A percentile compares a stretch with the other conserved stretches of the same genome.
Evolutionary conservation across 2,113 vertebrate genomes (phyloP).

Genomic region (Melierax canorus): DNA sequence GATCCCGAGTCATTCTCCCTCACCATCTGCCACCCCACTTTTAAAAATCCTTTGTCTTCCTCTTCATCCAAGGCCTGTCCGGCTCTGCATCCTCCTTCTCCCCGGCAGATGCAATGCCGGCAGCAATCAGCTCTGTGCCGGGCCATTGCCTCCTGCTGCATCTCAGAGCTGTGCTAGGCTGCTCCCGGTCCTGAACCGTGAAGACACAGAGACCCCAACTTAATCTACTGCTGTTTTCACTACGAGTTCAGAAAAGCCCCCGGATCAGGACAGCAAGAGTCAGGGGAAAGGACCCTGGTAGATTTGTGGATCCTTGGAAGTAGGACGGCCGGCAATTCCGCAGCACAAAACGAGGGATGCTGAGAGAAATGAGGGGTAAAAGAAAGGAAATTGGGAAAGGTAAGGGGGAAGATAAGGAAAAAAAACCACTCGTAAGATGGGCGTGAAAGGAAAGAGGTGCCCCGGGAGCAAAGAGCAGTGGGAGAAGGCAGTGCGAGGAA

Average conservation of each 20-base stretch:
- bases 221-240: neutral
- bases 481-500: neutral
- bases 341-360: neutral
- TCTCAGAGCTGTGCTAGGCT: neutral
- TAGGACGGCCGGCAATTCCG: neutral
- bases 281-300: neutral
- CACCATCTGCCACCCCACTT: neutral
- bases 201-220: neutral
- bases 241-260: neutral
- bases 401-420: neutral
- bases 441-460: neutral
- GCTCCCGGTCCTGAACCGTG: neutral
- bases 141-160: constrained; percentile 12
- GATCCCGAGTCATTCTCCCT: neutral
- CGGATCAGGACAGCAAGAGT: neutral
- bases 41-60: neutral
- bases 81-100: neutral
- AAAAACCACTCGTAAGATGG: neutral
- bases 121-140: neutral
- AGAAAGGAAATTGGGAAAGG: neutral
- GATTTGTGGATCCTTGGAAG: neutral
- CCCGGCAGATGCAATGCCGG: neutral
- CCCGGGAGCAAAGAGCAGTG: neutral
- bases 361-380: neutral
- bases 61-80: neutral